Evolutionary conservation across 2,888 invertebrate species (phyloP).

Genomic region (Piscicola geometra): DNA sequence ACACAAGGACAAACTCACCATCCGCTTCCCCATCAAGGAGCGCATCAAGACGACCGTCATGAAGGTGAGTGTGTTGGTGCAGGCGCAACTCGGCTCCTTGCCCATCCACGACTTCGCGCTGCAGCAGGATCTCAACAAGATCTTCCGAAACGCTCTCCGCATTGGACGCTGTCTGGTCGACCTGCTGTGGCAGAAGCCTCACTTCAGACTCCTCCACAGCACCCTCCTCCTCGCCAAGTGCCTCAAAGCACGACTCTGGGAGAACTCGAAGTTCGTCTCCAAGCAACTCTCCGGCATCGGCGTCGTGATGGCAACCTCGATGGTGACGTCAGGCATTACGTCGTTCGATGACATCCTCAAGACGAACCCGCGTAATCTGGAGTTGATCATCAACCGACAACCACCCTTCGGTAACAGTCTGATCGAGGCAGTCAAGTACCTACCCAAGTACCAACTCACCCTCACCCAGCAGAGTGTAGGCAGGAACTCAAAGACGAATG

Average conservation of each 20-base stretch:
- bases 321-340: slow-evolving; percentile 67
- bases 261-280: slow-evolving; percentile 67
- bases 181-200: slow-evolving; percentile 56
- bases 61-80: slow-evolving; percentile 71
- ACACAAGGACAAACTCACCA: slow-evolving; percentile 61
- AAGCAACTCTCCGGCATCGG: slow-evolving; percentile 69
- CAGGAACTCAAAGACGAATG: slow-evolving; percentile 39
- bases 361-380: slow-evolving; percentile 70
- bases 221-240: slow-evolving; percentile 67
- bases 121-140: slow-evolving; percentile 67
- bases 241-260: slow-evolving; percentile 68
- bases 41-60: slow-evolving; percentile 68
- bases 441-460: slow-evolving; percentile 63
- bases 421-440: slow-evolving; percentile 62
- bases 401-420: slow-evolving; percentile 70
- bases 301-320: slow-evolving; percentile 63
- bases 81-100: slow-evolving; percentile 69
- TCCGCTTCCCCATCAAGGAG: slow-evolving; percentile 67
- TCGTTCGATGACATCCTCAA: slow-evolving; percentile 65
- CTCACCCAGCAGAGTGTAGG: neutral
- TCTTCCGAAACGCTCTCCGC: slow-evolving; percentile 67
- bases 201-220: slow-evolving; percentile 60
- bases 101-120: slow-evolving; percentile 67
- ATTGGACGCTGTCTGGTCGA: slow-evolving; percentile 66
- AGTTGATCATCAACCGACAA: slow-evolving; percentile 70